These are phyloP conservation scores for Thamnophis elegans DNA, from an alignment of 2,797 vertebrate species.

Conservation along the genomic window DNA sequence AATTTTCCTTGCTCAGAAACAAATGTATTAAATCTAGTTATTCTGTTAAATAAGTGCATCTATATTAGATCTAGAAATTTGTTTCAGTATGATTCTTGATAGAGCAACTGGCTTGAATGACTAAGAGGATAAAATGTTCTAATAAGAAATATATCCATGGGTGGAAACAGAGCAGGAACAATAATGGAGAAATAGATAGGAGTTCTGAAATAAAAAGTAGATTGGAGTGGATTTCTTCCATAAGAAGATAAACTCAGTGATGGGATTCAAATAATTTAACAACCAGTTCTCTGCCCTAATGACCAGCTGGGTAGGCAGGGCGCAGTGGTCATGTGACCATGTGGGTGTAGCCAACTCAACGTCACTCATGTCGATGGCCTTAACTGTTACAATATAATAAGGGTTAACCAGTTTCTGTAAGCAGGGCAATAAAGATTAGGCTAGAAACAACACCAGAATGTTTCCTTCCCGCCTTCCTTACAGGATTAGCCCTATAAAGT, in stretches of 20 bases:
- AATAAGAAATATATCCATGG: not conserved
- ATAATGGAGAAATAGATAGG: not conserved
- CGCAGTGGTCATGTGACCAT: too few relatives aligned
- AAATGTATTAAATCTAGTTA: not conserved
- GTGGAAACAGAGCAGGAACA: not conserved
- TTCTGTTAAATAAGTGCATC: conserved; percentile 7
- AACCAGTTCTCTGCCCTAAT: too few relatives aligned
- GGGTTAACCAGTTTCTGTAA: too few relatives aligned
- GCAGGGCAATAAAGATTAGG: too few relatives aligned
- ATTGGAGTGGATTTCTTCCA: not conserved
- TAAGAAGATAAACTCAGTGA: not conserved
- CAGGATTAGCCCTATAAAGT: too few relatives aligned
- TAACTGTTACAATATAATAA: too few relatives aligned
- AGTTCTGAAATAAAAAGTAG: not conserved
- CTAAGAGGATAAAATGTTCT: not conserved
- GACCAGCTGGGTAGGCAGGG: too few relatives aligned
- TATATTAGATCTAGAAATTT: not conserved
- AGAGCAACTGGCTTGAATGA: not conserved
- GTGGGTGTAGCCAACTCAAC: too few relatives aligned
- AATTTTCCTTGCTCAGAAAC: not conserved
- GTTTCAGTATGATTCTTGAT: not conserved
- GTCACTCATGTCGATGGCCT: too few relatives aligned
- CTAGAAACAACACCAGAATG: too few relatives aligned
- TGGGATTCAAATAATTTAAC: too few relatives aligned
- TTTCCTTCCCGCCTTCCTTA: too few relatives aligned